Conservation (phyloP, 2,797 vertebrate genomes). For the Hapalemur alaotrensis region DNA sequence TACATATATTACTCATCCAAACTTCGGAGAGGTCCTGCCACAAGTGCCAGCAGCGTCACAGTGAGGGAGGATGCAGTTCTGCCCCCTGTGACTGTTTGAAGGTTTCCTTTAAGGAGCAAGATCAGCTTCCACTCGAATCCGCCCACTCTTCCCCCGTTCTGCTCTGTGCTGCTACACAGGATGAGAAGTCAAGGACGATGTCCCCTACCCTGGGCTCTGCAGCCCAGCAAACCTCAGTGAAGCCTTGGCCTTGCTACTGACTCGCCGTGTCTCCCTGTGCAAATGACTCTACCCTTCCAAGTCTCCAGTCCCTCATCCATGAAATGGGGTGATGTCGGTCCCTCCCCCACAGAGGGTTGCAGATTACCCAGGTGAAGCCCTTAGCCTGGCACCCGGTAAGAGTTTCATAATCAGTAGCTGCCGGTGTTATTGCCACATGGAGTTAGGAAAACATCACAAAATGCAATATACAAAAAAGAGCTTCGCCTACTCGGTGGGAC, state of each 20-base stretch:
- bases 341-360: not conserved
- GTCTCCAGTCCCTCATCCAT: not conserved
- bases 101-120: not conserved
- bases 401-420: not conserved
- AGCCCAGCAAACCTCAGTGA: not conserved
- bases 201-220: not conserved
- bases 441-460: not conserved
- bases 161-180: rapidly evolving
- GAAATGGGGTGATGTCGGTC: not conserved
- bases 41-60: rapidly evolving
- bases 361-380: not conserved
- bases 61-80: rapidly evolving
- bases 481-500: too few relatives aligned
- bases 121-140: not conserved
- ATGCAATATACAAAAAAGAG: not conserved
- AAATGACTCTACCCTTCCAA: not conserved
- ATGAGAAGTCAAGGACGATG: not conserved
- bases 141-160: not conserved
- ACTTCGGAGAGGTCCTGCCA: not conserved
- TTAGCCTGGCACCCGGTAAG: not conserved
- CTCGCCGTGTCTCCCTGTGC: not conserved
- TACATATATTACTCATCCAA: not conserved
- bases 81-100: not conserved
- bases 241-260: not conserved
- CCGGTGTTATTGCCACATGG: not conserved